phyloP scores from a whole-genome alignment of 2,113 vertebrate species.

The Cryptomyrus ogoouensis region DNA sequence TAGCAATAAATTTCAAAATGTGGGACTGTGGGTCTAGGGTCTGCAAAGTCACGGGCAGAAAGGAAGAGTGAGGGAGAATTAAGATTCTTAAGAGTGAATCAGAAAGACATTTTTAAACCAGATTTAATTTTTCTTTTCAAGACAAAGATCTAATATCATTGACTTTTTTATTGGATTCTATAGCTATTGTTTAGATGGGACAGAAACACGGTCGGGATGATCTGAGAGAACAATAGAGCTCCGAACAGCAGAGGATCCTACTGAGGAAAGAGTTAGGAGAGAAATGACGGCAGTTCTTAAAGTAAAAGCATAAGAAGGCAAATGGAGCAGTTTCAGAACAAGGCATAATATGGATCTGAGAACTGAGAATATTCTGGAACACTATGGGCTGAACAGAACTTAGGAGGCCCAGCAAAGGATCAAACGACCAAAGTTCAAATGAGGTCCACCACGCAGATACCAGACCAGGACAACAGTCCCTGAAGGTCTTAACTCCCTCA shows the following conservation, averaged over 20 bases:
- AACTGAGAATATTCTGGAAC: background rate
- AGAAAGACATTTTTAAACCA: background rate
- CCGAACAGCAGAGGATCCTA: background rate
- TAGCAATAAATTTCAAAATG: background rate
- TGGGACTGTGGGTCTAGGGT: background rate
- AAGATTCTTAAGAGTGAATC: background rate
- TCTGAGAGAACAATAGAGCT: background rate
- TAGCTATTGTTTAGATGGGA: background rate
- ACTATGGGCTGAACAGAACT: background rate
- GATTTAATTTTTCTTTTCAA: background rate
- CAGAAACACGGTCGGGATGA: background rate
- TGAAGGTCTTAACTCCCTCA: background rate
- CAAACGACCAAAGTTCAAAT: background rate
- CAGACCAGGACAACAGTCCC: background rate
- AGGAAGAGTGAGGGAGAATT: background rate
- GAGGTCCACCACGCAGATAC: background rate
- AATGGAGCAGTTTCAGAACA: background rate
- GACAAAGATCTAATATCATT: constrained; percentile 1
- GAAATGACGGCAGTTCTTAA: background rate
- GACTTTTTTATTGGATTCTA: background rate
- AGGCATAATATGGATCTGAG: background rate
- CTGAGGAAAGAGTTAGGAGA: background rate
- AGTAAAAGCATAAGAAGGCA: background rate
- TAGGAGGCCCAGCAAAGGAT: background rate
- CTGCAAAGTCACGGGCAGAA: background rate